Conservation (phyloP, 2,113 vertebrate species). For the Nasalis larvatus region DNA sequence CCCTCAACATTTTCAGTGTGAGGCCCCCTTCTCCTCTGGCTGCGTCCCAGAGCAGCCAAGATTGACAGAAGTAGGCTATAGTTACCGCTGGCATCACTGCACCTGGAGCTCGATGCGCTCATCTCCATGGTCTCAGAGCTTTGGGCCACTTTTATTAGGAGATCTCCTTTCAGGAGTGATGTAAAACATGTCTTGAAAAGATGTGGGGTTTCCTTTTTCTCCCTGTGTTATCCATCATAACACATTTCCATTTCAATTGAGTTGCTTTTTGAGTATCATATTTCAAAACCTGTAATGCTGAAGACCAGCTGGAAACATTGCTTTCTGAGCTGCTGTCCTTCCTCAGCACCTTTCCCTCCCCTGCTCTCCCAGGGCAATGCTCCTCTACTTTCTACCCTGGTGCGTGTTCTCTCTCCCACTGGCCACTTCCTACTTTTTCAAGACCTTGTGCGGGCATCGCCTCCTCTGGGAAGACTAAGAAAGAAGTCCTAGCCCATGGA, state of each 20-base stretch:
- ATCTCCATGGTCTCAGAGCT: background rate
- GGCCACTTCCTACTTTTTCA: background rate
- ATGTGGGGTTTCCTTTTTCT: background rate
- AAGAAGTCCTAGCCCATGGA: background rate
- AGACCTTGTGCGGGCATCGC: background rate
- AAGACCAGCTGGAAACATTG: background rate
- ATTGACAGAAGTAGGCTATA: rapidly evolving
- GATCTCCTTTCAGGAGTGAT: conserved; percentile 33
- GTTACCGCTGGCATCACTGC: background rate
- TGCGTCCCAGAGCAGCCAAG: rapidly evolving
- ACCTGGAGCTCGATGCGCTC: background rate
- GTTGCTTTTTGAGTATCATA: background rate
- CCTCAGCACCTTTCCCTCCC: background rate
- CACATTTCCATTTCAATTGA: conserved; percentile 62
- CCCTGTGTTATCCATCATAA: background rate
- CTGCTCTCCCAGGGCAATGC: too few species aligned
- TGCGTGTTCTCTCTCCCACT: too few species aligned
- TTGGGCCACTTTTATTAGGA: background rate
- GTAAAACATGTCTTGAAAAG: conserved; percentile 38
- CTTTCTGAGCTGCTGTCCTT: background rate
- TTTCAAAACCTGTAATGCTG: conserved; percentile 24
- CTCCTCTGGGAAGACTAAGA: background rate
- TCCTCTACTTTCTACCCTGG: too few species aligned
- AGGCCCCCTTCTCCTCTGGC: background rate
- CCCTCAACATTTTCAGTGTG: too few species aligned